Base-by-base conservation (phyloP, 1,140 invertebrate genomes). In the Eriocheir sinensis region DNA sequence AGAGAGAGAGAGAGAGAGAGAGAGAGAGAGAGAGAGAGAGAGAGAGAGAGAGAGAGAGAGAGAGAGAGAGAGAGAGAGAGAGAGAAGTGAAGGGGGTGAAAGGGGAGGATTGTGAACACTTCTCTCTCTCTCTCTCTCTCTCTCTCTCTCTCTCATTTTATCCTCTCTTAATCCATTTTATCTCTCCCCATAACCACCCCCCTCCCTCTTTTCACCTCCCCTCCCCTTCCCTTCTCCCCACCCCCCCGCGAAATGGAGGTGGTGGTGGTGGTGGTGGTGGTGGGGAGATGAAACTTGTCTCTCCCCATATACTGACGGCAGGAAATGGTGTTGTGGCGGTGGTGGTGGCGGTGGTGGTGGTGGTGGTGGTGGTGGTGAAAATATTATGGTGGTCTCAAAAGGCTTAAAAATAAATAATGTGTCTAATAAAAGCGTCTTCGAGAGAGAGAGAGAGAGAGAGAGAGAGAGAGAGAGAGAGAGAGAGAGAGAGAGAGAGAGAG, bases 101-200 rank as follows among this genome's bases (percentile, higher is more conserved):
- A 48, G 44, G 15, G 4, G 4, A 8, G 4, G 44, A 8, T 48
- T 48, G 15, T 48, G 44, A 48, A 48, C 15, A 48, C 44, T 8
- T 21, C n/a, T 83, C n/a, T 83, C 80, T 83, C 36, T 9, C 85
- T 86, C 36, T 86, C 85, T 86, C 85, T 86, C 85, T 86, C 85
- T 86, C 85, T 86, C 85, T 86, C 85, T 86, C 85, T 86, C 36
- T 38, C 36, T 38, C 85, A 12, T 8, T 44, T 38, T 32, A n/a
- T n/a, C n/a, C n/a, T n/a, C n/a, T n/a, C n/a, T n/a, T n/a, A n/a
- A n/a, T n/a, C n/a, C n/a, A n/a, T n/a, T n/a, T n/a, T n/a, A n/a
- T n/a, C n/a, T n/a, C n/a, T n/a, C n/a, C n/a, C n/a, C n/a, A n/a
- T n/a, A n/a, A n/a, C n/a, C n/a, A n/a, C n/a, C 38, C 15, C 86